Evolutionary conservation across 2,113 vertebrate species (phyloP).

Genomic region (Eulacestoma nigropectus): DNA sequence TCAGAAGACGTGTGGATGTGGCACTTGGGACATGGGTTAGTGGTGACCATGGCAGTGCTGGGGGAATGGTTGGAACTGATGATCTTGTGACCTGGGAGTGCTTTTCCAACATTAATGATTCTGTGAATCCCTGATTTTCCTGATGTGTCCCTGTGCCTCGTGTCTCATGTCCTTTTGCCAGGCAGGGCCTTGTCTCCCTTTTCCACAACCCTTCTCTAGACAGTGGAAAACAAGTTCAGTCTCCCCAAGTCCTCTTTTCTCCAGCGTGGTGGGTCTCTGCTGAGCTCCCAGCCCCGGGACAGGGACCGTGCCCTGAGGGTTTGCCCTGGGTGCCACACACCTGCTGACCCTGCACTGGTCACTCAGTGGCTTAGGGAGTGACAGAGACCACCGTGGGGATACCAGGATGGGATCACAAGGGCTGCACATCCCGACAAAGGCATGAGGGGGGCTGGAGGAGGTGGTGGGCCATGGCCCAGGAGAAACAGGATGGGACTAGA

Average conservation of each 20-base stretch:
- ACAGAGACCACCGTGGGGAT: not conserved
- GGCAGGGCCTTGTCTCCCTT: not conserved
- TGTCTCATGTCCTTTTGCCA: not conserved
- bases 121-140: not conserved
- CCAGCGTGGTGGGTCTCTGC: not conserved
- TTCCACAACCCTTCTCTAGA: not conserved
- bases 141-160: not conserved
- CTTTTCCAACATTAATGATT: not conserved
- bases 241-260: not conserved
- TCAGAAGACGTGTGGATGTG: not conserved
- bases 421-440: too few species aligned
- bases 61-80: not conserved
- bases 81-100: not conserved
- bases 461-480: not conserved
- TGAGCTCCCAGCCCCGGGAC: not conserved
- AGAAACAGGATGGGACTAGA: not conserved
- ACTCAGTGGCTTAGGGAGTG: not conserved
- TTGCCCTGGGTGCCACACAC: not conserved
- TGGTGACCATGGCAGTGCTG: not conserved
- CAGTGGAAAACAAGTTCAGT: not conserved
- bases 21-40: not conserved
- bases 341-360: not conserved
- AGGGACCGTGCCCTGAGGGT: not conserved
- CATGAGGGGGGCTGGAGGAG: not conserved
- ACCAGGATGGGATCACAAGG: not conserved